Evolutionary conservation across 2,113 vertebrate species (phyloP).

Genomic region (Alces alces): DNA sequence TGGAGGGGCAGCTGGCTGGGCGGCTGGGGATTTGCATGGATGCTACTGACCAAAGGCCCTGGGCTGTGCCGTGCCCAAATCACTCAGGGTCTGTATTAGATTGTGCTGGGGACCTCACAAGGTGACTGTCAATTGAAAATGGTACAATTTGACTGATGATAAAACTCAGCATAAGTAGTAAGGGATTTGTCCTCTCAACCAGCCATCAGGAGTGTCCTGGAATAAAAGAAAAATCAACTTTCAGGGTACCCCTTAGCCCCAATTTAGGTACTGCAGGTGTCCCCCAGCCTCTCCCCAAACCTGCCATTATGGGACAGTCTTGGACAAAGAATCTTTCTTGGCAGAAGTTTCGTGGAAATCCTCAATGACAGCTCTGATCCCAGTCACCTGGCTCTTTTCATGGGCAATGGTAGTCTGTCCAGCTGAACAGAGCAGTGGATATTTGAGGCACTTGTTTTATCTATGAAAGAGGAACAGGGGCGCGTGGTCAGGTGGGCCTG

Average conservation of each 20-base stretch:
- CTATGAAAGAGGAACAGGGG: neutral
- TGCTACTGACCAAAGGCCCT: neutral
- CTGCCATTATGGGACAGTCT: neutral
- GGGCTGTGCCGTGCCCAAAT: no score
- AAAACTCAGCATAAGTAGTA: neutral
- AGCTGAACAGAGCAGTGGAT: neutral
- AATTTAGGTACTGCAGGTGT: neutral
- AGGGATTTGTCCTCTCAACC: neutral
- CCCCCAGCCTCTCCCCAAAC: neutral
- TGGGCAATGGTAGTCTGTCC: rapidly evolving
- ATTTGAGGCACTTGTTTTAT: neutral
- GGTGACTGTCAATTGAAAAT: neutral
- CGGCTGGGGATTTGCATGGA: neutral
- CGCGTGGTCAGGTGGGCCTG: neutral
- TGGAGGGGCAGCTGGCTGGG: neutral
- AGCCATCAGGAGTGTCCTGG: neutral
- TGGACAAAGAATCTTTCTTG: neutral
- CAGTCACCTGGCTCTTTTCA: neutral
- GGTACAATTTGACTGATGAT: neutral
- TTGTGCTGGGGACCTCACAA: neutral
- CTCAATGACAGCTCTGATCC: neutral
- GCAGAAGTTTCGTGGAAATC: neutral
- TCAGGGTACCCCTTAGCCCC: neutral
- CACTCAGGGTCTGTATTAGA: neutral
- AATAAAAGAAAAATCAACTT: neutral